Evolutionary conservation across 2,113 vertebrate species (phyloP).

Genomic region (Mandrillus leucophaeus): DNA sequence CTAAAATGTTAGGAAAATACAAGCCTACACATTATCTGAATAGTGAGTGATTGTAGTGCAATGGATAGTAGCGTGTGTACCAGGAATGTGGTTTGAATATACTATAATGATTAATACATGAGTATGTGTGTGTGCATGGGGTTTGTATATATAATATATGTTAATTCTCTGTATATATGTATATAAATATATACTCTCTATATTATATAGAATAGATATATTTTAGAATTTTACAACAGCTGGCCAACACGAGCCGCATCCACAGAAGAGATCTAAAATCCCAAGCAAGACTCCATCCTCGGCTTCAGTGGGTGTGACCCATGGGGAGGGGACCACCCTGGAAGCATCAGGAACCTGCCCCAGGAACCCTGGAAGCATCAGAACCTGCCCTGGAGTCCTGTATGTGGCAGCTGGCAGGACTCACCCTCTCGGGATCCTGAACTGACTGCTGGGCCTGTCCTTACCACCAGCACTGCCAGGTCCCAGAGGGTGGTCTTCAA

Average conservation of each 20-base stretch:
- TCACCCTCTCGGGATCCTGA: accelerated
- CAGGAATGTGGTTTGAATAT: neutral
- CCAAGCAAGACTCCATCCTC: neutral
- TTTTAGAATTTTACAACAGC: neutral
- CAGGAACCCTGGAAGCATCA: too few species aligned
- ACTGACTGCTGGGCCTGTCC: accelerated
- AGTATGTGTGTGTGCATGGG: neutral
- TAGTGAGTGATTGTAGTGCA: neutral
- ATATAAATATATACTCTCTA: neutral
- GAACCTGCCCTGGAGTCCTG: neutral
- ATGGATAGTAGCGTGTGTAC: too few species aligned
- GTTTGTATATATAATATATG: accelerated
- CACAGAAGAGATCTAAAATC: neutral
- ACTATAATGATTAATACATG: neutral
- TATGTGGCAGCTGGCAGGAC: accelerated
- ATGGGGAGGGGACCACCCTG: too few species aligned
- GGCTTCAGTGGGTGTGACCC: neutral
- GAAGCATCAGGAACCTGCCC: too few species aligned
- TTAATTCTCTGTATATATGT: neutral
- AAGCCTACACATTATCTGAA: neutral
- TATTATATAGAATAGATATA: too few species aligned
- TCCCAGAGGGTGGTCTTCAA: neutral
- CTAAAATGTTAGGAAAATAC: slow-evolving; percentile 30
- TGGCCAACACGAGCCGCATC: neutral
- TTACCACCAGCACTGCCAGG: neutral